These are phyloP conservation scores for Lota lota DNA, from an alignment of 2,113 vertebrate species.

Conservation along the genomic window DNA sequence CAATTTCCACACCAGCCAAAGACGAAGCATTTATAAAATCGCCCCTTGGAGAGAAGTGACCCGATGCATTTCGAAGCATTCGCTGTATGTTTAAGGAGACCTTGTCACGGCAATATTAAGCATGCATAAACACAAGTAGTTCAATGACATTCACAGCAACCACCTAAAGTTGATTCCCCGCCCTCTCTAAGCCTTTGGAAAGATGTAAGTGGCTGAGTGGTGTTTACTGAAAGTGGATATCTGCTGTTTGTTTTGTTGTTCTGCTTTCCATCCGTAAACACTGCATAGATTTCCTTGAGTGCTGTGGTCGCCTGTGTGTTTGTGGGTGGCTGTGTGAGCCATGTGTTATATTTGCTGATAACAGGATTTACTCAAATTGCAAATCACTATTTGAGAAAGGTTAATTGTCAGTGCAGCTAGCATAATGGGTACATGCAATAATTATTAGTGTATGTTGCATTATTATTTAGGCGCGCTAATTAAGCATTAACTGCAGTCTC, in stretches of 20 bases:
- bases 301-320: slow-evolving; percentile 52
- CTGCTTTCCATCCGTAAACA: slow-evolving; percentile 69
- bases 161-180: slow-evolving; percentile 66
- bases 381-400: slow-evolving; percentile 74
- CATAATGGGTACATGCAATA: slow-evolving; percentile 71
- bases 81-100: slow-evolving; percentile 53
- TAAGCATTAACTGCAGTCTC: slow-evolving; percentile 65
- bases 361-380: slow-evolving; percentile 77
- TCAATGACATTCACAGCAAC: slow-evolving; percentile 66
- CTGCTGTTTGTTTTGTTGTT: slow-evolving; percentile 74
- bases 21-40: slow-evolving; percentile 32
- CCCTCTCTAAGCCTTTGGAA: slow-evolving; percentile 62
- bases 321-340: slow-evolving; percentile 51
- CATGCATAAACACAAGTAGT: slow-evolving; percentile 65
- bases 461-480: slow-evolving; percentile 76
- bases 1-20: slow-evolving; percentile 15
- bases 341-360: slow-evolving; percentile 81
- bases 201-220: slow-evolving; percentile 60
- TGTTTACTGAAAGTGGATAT: slow-evolving; percentile 72
- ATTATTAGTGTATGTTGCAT: slow-evolving; percentile 76
- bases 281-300: slow-evolving; percentile 65
- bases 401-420: slow-evolving; percentile 74
- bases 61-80: slow-evolving; percentile 32
- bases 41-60: slow-evolving; percentile 39
- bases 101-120: slow-evolving; percentile 61